Evolutionary conservation across 2,888 invertebrate species (phyloP), one percentile per base, ranked within the genome.

Genomic region (Stenichneumon culpator): DNA sequence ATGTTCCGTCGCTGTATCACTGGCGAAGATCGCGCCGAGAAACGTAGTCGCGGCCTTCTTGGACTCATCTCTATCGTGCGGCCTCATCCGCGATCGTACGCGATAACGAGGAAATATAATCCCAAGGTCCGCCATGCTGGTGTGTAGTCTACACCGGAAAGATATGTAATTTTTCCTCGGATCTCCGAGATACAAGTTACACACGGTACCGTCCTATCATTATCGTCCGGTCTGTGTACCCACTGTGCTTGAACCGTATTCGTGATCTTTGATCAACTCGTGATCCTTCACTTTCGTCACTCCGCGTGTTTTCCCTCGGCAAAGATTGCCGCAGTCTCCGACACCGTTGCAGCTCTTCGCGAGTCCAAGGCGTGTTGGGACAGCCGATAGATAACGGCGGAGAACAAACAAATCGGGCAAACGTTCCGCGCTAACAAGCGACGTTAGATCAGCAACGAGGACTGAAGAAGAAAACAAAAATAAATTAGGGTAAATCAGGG

Each of bases 231-330:
- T 50, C n/a, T 7, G 52, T 78, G 54, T 72, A 32, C 39, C 36
- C n/a, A 44, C 22, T 60, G 47, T 60, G 36, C 63, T 50, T 19
- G 16, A 25, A 50, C 39, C 25, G 65, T 72, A 65, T 50, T 68
- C 80, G 80, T 74, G 80, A 80, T 74, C 73, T 80, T 80, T 80
- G 80, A 80, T 74, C 74, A 74, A 68, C 73, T 22, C 69, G 78
- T 65, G 68, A 47, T 54, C 82, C 36, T 54, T 32, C 28, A 36
- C 69, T 79, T 47, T 77, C 78, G 65, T 82, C 32, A 25, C 69
- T 73, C 16, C 36, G 69, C 50, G 69, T 32, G 44, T 57, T 9
- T 52, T 25, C 57, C 25, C 68, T 65, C 9, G 68, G 65, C 72
- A 79, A 79, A 79, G 79, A 79, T 44, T 28, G 54, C 63, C 44